These are phyloP conservation scores for Podarcis muralis DNA, from an alignment of 2,113 vertebrate genomes.

Conservation along the genomic window DNA sequence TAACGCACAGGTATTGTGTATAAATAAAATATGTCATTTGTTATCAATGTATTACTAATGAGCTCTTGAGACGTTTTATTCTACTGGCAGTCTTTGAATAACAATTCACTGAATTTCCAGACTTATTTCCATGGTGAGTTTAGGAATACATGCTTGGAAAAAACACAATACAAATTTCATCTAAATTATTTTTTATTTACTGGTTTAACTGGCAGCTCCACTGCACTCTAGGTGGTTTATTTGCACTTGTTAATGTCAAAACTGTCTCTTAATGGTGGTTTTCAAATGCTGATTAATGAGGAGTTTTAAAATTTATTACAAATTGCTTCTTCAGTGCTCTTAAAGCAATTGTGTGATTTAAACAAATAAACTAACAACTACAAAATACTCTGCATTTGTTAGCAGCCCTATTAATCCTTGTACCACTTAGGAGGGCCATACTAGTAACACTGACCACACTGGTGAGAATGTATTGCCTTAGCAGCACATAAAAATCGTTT, in stretches of 20 bases:
- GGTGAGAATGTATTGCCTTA: neutral
- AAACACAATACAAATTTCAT: neutral
- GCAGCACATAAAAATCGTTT: neutral
- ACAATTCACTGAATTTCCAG: neutral
- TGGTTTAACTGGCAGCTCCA: neutral
- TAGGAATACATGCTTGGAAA: neutral
- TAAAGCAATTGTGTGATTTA: neutral
- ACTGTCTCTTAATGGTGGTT: neutral
- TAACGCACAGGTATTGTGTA: neutral
- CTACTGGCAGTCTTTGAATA: neutral
- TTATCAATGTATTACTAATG: neutral
- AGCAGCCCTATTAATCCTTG: neutral
- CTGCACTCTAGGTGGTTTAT: neutral
- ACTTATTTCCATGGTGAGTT: neutral
- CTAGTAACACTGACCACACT: neutral
- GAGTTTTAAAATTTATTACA: neutral
- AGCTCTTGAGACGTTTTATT: neutral
- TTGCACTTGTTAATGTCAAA: neutral
- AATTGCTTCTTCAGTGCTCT: neutral
- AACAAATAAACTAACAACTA: neutral
- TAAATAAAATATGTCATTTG: neutral
- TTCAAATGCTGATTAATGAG: constrained; percentile 10
- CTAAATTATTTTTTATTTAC: neutral
- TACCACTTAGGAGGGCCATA: neutral
- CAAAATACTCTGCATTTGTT: neutral